Conservation (phyloP, 2,888 invertebrate genomes). For the Tricholauxania praeusta region DNA sequence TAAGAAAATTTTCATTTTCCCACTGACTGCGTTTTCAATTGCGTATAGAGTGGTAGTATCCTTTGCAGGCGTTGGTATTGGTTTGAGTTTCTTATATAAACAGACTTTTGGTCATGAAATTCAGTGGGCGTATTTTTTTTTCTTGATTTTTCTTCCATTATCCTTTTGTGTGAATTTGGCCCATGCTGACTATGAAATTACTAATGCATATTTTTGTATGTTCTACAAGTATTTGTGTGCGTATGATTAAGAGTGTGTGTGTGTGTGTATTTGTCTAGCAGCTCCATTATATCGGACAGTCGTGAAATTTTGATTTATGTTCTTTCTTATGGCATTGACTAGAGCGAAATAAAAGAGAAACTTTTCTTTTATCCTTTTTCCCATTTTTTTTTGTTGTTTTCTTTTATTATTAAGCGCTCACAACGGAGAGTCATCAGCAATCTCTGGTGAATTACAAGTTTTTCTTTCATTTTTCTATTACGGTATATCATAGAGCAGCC, state of each 20-base stretch:
- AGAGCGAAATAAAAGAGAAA: background rate
- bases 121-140: background rate
- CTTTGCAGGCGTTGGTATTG: background rate
- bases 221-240: background rate
- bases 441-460: conserved; percentile 30
- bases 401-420: background rate
- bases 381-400: background rate
- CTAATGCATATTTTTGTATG: conserved; percentile 5
- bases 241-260: background rate
- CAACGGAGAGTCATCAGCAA: conserved; percentile 39
- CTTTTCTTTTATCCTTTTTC: background rate
- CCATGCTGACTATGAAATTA: background rate
- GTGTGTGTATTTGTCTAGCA: conserved; percentile 20
- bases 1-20: conserved; percentile 18
- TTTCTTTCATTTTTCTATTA: conserved; percentile 17
- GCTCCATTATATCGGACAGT: conserved; percentile 47
- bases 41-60: background rate
- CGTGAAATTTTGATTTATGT: conserved; percentile 67
- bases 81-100: background rate
- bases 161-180: conserved; percentile 7
- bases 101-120: background rate
- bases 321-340: conserved; percentile 54
- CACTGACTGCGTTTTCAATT: background rate
- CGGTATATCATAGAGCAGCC: background rate
- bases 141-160: background rate